phyloP scores from a whole-genome alignment of 2,797 vertebrate genomes.

The Channa striata region DNA sequence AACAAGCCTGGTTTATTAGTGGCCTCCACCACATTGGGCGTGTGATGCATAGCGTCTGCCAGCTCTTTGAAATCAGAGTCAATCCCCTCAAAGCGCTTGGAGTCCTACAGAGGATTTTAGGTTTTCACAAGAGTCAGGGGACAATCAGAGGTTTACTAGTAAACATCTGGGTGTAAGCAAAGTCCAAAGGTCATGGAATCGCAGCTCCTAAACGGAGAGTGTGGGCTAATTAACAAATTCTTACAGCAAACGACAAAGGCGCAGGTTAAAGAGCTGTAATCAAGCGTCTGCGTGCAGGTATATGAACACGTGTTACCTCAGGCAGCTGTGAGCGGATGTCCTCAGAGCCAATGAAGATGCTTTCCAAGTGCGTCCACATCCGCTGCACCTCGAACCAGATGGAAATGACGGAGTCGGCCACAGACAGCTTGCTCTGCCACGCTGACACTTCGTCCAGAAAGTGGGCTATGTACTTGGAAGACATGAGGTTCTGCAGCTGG shows the following conservation, averaged over 20 bases:
- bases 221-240: conserved; percentile 44
- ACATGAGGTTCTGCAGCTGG: conserved; percentile 93
- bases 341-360: conserved; percentile 96
- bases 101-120: conserved; percentile 86
- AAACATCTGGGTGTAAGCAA: conserved; percentile 76
- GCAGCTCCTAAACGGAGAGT: conserved; percentile 50
- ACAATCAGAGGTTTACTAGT: conserved; percentile 65
- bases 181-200: conserved; percentile 47
- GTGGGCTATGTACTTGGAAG: conserved; percentile 90
- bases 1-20: conserved; percentile 91
- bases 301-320: conserved; percentile 86
- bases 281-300: conserved; percentile 3
- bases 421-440: conserved; percentile 93
- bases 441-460: conserved; percentile 93
- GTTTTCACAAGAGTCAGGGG: conserved; percentile 36
- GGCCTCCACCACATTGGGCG: conserved; percentile 92
- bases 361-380: conserved; percentile 95
- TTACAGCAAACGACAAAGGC: conserved; percentile 27
- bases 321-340: conserved; percentile 95
- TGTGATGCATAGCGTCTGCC: conserved; percentile 85
- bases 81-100: conserved; percentile 91
- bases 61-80: conserved; percentile 93
- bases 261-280: conserved; percentile 27
- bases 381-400: conserved; percentile 96
- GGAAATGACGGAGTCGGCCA: conserved; percentile 87